These are phyloP conservation scores for Caranx ignobilis DNA, from an alignment of 2,113 vertebrate genomes.

Conservation along the genomic window DNA sequence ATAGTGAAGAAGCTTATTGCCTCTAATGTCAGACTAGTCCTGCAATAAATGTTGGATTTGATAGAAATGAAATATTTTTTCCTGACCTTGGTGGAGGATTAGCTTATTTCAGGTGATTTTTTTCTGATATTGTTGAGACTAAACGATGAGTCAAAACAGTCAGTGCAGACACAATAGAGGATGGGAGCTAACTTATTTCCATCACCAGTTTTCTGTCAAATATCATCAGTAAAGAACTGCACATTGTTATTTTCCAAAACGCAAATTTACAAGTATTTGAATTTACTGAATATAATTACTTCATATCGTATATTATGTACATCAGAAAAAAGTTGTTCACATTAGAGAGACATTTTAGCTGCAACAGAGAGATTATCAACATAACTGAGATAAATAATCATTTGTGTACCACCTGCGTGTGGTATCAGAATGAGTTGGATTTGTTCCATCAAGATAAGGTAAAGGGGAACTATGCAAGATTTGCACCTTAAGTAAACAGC, in stretches of 20 bases:
- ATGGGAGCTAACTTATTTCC: too few species aligned
- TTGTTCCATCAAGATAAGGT: constrained; percentile 8
- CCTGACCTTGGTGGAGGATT: neutral
- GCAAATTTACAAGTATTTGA: too few species aligned
- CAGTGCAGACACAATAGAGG: too few species aligned
- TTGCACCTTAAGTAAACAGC: too few species aligned
- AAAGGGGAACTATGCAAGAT: neutral
- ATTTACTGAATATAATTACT: too few species aligned
- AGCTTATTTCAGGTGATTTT: neutral
- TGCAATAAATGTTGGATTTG: neutral
- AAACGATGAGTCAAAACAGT: too few species aligned
- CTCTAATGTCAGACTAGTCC: neutral
- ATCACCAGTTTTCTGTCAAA: neutral
- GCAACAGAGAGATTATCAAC: neutral
- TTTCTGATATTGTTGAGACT: too few species aligned
- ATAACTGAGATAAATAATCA: neutral
- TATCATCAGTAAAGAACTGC: neutral
- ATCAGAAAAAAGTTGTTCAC: too few species aligned
- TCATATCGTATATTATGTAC: too few species aligned
- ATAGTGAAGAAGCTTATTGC: neutral
- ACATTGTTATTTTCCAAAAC: too few species aligned
- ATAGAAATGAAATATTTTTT: neutral
- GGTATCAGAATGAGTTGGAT: constrained; percentile 5
- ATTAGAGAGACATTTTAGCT: neutral
- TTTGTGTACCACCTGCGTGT: neutral